Evolutionary conservation across 2,113 vertebrate genomes (phyloP).

Genomic region (Megaptera novaeangliae): DNA sequence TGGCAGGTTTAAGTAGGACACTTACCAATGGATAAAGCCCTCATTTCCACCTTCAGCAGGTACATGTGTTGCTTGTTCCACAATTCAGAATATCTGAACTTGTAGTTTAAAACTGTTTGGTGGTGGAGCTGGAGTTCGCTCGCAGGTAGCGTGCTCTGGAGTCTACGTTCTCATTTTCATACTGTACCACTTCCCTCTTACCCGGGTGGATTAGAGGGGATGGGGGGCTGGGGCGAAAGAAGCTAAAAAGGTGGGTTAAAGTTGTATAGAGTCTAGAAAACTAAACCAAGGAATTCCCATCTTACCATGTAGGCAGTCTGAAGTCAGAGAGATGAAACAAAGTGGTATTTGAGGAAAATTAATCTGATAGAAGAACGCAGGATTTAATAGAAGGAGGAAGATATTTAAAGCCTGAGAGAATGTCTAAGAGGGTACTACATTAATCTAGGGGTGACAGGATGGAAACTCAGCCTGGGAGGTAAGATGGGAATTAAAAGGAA

Average conservation of each 20-base stretch:
- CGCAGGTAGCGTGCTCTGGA: background rate
- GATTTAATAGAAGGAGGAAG: background rate
- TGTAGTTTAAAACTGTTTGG: background rate
- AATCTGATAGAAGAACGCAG: background rate
- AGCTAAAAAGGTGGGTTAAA: background rate
- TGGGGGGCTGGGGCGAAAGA: fast-evolving
- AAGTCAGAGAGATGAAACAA: background rate
- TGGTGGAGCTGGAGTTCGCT: background rate
- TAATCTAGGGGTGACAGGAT: background rate
- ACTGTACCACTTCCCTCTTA: background rate
- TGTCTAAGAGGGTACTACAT: background rate
- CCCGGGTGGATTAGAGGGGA: no score
- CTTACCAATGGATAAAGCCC: background rate
- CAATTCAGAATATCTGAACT: background rate
- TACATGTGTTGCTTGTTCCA: background rate
- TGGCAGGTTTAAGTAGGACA: background rate
- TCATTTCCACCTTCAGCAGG: background rate
- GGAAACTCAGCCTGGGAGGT: background rate
- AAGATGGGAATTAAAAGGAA: background rate
- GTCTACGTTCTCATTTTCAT: background rate
- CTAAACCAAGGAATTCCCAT: background rate
- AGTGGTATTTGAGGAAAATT: background rate
- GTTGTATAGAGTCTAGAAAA: background rate
- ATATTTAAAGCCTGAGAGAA: background rate
- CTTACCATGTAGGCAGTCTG: background rate